Conservation (phyloP, 53 echinoderm and acorn worm species). For the Actinopyga echinites region DNA sequence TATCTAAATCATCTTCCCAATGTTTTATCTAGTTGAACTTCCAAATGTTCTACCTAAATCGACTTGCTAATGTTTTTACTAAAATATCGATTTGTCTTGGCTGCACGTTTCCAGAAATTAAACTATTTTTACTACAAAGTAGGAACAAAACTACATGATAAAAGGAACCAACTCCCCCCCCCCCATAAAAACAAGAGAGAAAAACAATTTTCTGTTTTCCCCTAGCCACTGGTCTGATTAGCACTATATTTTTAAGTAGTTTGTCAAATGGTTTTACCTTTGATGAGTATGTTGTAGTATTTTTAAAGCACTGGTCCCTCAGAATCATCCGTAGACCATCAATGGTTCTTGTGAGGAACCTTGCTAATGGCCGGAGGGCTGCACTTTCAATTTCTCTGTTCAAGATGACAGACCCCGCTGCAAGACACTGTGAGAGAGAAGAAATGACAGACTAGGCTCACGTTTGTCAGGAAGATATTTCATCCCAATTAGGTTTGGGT, state of each 20-base stretch:
- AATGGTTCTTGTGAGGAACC: conserved; percentile 81
- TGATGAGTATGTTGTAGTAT: conserved; percentile 75
- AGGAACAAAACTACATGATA: no score
- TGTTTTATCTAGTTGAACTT: no score
- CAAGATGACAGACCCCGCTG: conserved; percentile 93
- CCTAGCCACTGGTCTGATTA: no score
- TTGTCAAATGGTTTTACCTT: conserved; percentile 79
- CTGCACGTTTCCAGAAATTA: no score
- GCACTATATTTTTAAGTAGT: not conserved
- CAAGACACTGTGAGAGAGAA: conserved; percentile 63
- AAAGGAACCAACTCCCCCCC: no score
- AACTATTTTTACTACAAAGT: no score
- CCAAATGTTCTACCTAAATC: no score
- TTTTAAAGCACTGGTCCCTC: conserved; percentile 90
- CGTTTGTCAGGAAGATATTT: not conserved
- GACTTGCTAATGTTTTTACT: no score
- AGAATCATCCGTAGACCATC: conserved; percentile 79
- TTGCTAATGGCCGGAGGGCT: conserved; percentile 85
- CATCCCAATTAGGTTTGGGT: not conserved
- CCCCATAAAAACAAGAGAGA: no score
- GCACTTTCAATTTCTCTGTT: conserved; percentile 99
- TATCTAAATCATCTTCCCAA: no score
- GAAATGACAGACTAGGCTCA: not conserved
- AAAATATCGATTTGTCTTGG: no score
- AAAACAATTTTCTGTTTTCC: no score